phyloP scores from a whole-genome alignment of 2,113 vertebrate genomes.

The Aix galericulata region DNA sequence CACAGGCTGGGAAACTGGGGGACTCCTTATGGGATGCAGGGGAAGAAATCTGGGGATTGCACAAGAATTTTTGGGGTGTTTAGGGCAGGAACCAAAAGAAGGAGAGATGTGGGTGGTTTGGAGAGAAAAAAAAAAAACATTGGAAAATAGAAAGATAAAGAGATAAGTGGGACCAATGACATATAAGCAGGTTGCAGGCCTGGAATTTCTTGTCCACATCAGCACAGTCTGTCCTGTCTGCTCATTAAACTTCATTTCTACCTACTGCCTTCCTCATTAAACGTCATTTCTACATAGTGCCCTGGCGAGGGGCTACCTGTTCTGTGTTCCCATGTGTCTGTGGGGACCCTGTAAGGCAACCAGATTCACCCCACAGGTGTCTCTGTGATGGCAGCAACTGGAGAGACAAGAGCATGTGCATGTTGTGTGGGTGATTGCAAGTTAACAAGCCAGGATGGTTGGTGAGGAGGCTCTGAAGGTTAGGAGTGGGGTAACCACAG shows the following conservation, averaged over 20 bases:
- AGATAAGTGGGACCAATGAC: neutral
- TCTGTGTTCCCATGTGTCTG: fast-evolving
- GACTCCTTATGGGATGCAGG: neutral
- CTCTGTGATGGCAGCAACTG: neutral
- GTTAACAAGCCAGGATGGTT: neutral
- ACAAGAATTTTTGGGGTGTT: neutral
- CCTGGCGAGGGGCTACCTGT: neutral
- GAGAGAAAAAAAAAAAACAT: neutral
- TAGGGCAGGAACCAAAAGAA: neutral
- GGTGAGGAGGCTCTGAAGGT: too few relatives aligned
- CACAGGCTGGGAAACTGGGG: neutral
- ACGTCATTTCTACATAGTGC: neutral
- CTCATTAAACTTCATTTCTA: neutral
- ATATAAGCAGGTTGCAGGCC: neutral
- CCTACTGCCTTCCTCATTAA: neutral
- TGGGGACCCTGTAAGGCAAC: neutral
- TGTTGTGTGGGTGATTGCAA: neutral
- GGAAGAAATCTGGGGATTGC: neutral
- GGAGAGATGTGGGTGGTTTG: neutral
- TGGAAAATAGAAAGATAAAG: neutral
- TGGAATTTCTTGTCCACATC: neutral
- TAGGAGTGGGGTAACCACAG: neutral
- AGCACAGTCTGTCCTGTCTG: neutral
- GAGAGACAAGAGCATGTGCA: neutral
- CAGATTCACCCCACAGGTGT: neutral